Base-by-base conservation (phyloP, 2,888 invertebrate species). In the Sphaeridia pumilis region DNA sequence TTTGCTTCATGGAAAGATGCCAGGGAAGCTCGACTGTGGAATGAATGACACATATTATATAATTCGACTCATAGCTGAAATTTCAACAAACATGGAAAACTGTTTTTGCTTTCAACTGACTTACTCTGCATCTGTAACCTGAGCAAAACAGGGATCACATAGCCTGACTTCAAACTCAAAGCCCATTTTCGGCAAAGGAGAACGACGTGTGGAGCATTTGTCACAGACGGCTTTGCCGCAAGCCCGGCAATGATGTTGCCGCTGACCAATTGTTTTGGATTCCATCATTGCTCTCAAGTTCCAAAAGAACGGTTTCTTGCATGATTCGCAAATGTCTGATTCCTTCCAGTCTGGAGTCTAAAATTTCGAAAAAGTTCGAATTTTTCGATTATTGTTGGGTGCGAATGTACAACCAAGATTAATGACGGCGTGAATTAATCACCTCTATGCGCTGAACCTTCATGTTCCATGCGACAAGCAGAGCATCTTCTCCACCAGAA, bases 231-330 rank as follows among this genome's bases (percentile, higher is more conserved):
- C 97, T 70, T 85, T 84, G 42, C 98, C 98, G 73, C 97, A 98
- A 34, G 56, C 36, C n/a, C 89, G 81, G 69, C 89, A 90, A 73
- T 88, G 88, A 73, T 89, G 88, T 70, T 89, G 88, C 49, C 94
- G 82, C 24, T 89, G 78, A 58, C 90, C 90, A 49, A 97, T 75
- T 69, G 88, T 90, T 68, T 88, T 84, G 72, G 88, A 88, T 72
- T 95, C 92, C 87, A 97, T 92, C 95, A 99, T 98, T 12, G 89
- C 90, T 59, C 87, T 80, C 48, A 98, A 79, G 73, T 99, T 99
- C 98, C 98, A 98, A 73, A 97, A 97, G 75, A 98, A 98, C 22
- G 98, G 98, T 56, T 86, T 78, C 49, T 84, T 82, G 71, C 98
- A 99, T 55, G 89, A 77, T 76, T 97, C 86, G 71, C 98, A 99